Evolutionary conservation across 1,140 invertebrate species (phyloP).

Genomic region (Melanaphis sacchari): DNA sequence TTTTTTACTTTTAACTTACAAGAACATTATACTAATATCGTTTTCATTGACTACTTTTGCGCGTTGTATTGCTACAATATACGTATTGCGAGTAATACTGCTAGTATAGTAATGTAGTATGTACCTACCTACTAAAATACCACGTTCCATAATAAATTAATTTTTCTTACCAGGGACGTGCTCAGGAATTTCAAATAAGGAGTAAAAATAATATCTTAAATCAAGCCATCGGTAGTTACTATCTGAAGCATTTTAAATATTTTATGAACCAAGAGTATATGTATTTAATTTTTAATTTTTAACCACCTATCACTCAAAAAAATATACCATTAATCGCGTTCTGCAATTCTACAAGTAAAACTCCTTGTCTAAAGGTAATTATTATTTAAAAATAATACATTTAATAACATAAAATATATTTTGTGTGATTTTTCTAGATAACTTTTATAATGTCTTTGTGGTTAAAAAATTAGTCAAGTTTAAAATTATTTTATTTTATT

Average conservation of each 20-base stretch:
- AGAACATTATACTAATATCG: background rate
- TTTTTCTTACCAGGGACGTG: background rate
- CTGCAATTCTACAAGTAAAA: background rate
- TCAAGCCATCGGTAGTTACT: background rate
- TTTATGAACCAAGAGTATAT: background rate
- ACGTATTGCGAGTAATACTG: background rate
- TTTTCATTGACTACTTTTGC: background rate
- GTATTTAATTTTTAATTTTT: background rate
- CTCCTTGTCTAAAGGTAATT: background rate
- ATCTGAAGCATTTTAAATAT: background rate
- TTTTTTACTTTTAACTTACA: background rate
- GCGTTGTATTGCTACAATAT: background rate
- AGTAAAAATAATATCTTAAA: background rate
- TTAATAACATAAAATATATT: background rate
- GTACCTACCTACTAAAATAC: background rate
- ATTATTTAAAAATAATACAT: background rate
- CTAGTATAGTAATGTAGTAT: background rate
- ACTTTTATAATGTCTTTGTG: background rate
- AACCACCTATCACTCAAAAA: background rate
- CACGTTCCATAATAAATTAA: slow-evolving; percentile 8
- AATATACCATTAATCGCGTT: background rate
- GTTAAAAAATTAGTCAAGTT: background rate
- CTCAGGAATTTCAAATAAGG: background rate
- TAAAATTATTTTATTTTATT: background rate
- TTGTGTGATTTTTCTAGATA: background rate